These are phyloP conservation scores for Allygus modestus DNA, from an alignment of 2,888 invertebrate species.

Conservation along the genomic window DNA sequence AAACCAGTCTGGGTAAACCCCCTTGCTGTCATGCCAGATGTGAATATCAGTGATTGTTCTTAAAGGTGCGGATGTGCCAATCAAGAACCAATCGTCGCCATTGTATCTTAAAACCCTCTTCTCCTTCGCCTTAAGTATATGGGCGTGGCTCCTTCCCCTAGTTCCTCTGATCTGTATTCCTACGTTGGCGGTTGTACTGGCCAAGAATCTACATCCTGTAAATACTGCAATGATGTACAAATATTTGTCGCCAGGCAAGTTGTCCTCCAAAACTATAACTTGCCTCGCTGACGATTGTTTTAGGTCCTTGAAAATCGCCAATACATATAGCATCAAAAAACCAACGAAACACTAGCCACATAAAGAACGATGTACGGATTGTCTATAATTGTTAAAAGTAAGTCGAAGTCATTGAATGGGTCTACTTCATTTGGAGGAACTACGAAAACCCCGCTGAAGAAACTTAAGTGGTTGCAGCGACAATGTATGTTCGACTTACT, in stretches of 20 bases:
- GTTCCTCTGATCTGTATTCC: slow-evolving; percentile 1
- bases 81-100: slow-evolving; percentile 10
- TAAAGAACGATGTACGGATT: neutral
- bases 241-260: neutral
- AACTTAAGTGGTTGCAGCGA: neutral
- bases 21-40: slow-evolving; percentile 12
- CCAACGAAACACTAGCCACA: neutral
- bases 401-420: neutral
- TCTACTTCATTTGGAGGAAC: neutral
- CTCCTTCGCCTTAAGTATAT: neutral
- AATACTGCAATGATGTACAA: neutral
- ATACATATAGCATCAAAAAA: neutral
- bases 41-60: neutral
- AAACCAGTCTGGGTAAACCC: neutral
- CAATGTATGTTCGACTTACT: neutral
- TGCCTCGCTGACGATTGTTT: neutral
- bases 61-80: neutral
- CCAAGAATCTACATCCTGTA: neutral
- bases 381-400: neutral
- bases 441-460: neutral
- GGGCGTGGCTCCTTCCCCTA: neutral
- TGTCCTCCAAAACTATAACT: neutral
- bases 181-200: slow-evolving; percentile 11
- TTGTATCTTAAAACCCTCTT: neutral
- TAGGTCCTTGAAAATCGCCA: neutral